Percentiles rank a stretch among this genome's conserved stretches.
phyloP scores from a whole-genome alignment of 1,140 invertebrate genomes.

The Meloidogyne exigua region DNA sequence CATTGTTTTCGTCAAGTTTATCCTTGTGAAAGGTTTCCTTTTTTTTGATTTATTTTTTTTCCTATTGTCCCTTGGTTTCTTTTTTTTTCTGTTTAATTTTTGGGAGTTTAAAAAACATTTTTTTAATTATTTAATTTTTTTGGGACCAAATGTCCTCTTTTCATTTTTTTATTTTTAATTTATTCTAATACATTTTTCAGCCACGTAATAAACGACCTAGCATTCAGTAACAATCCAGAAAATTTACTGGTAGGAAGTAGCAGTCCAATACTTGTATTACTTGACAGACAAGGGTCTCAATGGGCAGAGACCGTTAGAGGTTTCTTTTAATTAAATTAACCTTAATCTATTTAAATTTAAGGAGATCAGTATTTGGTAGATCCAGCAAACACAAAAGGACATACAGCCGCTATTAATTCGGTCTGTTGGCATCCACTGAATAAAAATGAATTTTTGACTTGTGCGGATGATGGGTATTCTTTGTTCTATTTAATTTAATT shows the following conservation, averaged over 20 bases:
- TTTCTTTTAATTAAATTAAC: neutral
- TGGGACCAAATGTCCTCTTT: no score
- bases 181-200: slow-evolving; percentile 58
- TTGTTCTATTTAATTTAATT: slow-evolving; percentile 24
- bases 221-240: slow-evolving; percentile 91
- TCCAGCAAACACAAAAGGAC: slow-evolving; percentile 90
- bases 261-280: slow-evolving; percentile 66
- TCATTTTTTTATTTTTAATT: slow-evolving; percentile 17
- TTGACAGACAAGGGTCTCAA: slow-evolving; percentile 93
- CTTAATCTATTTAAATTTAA: slow-evolving; percentile 16
- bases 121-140: neutral
- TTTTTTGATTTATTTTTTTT: neutral
- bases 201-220: slow-evolving; percentile 83
- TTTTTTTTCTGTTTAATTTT: neutral
- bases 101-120: neutral
- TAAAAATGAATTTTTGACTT: slow-evolving; percentile 89
- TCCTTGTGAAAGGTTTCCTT: slow-evolving; percentile 82
- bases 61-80: no score
- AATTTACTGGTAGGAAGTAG: slow-evolving; percentile 71
- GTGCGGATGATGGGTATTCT: slow-evolving; percentile 77
- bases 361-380: slow-evolving; percentile 92
- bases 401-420: slow-evolving; percentile 83
- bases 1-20: slow-evolving; percentile 84
- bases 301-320: slow-evolving; percentile 86
- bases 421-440: slow-evolving; percentile 90